These are phyloP conservation scores for Isoperla grammatica DNA, from an alignment of 2,888 invertebrate genomes.

Conservation along the genomic window DNA sequence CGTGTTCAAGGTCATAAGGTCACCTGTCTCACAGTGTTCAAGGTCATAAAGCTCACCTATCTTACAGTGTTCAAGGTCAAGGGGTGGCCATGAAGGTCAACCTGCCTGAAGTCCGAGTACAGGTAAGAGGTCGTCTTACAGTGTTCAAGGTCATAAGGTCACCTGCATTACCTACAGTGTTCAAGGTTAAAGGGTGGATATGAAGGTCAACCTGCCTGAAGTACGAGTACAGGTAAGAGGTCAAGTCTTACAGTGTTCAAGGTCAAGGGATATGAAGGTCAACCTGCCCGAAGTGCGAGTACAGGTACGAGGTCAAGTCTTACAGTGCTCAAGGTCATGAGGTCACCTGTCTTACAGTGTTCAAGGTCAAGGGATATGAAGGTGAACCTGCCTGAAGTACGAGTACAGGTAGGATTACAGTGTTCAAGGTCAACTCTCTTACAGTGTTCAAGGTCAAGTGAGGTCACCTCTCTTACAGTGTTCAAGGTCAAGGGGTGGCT, in stretches of 20 bases:
- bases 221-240: constrained; percentile 93
- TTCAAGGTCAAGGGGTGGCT: constrained; percentile 96
- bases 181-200: no score
- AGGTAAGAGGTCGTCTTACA: constrained; percentile 77
- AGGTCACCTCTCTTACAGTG: constrained; percentile 98
- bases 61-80: constrained; percentile 98
- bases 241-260: no score
- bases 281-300: constrained; percentile 97
- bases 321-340: no score
- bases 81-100: constrained; percentile 98
- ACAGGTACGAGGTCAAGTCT: constrained; percentile 82
- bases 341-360: no score
- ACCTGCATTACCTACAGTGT: no score
- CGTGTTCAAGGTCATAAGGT: no score
- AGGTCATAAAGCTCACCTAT: constrained; percentile 96
- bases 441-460: no score
- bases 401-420: constrained; percentile 97
- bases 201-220: constrained; percentile 97
- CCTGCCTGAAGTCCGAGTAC: constrained; percentile 95
- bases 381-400: constrained; percentile 94
- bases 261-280: constrained; percentile 97
- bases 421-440: no score
- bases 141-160: no score
- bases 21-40: no score
- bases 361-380: no score